Evolutionary conservation across 2,888 invertebrate genomes (phyloP).

Genomic region (Automeris io): DNA sequence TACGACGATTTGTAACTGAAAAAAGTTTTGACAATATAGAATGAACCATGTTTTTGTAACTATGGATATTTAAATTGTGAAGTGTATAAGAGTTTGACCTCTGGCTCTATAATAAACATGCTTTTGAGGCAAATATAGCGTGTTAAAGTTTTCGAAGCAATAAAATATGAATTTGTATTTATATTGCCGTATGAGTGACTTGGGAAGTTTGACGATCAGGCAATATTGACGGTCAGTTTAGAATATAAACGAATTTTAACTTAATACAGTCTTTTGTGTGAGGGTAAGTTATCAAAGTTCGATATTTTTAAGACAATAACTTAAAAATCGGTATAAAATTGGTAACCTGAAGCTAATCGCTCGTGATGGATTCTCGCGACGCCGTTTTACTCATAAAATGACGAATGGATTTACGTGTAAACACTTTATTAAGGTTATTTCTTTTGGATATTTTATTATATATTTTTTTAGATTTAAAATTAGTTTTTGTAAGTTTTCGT

Average conservation of each 20-base stretch:
- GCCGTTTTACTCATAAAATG: not conserved
- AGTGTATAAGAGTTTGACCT: too few relatives aligned
- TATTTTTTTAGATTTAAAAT: conserved; percentile 8
- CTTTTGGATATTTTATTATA: conserved; percentile 9
- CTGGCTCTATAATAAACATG: too few relatives aligned
- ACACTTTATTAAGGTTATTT: conserved; percentile 7
- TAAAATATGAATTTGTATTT: too few relatives aligned
- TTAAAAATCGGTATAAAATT: not conserved
- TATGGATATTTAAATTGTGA: too few relatives aligned
- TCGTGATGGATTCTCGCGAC: not conserved
- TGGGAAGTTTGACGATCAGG: not conserved
- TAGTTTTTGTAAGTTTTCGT: conserved; percentile 7
- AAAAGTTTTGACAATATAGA: too few relatives aligned
- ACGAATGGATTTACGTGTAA: not conserved
- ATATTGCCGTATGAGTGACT: not conserved
- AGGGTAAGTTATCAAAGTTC: not conserved
- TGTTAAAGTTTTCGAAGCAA: too few relatives aligned
- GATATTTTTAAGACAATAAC: not conserved
- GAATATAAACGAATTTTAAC: not conserved
- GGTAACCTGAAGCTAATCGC: not conserved
- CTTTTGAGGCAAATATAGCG: too few relatives aligned
- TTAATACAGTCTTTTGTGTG: not conserved
- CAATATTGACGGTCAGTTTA: not conserved
- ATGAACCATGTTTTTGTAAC: too few relatives aligned
- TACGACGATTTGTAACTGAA: too few relatives aligned